phyloP scores from a whole-genome alignment of 2,113 vertebrate species.

The Erinaceus europaeus region DNA sequence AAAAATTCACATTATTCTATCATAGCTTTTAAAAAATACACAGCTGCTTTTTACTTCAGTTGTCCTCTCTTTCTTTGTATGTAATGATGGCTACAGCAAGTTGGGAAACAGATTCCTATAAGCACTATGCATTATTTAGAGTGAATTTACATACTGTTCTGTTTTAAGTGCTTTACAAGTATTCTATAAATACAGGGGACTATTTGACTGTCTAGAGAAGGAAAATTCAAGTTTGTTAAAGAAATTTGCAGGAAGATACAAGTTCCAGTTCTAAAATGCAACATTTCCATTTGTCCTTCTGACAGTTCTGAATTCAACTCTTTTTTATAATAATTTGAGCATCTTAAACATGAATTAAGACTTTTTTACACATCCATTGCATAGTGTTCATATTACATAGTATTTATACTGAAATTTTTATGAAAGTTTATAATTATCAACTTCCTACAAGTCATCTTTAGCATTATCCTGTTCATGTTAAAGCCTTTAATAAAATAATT shows the following conservation, averaged over 20 bases:
- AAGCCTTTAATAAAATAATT: constrained; percentile 1
- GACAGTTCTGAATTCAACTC: constrained; percentile 10
- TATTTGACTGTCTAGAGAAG: constrained; percentile 49
- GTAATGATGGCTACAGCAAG: constrained; percentile 49
- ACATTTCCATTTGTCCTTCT: background rate
- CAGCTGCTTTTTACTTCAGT: constrained; percentile 19
- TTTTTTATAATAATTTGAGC: background rate
- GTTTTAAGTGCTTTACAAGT: constrained; percentile 68
- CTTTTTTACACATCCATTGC: background rate
- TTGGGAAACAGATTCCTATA: constrained; percentile 64
- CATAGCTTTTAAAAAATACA: constrained; percentile 37
- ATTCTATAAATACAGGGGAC: constrained; percentile 65
- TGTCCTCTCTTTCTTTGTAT: constrained; percentile 23
- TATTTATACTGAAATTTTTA: constrained; percentile 3
- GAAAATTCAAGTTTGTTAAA: constrained; percentile 52
- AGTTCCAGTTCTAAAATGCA: background rate
- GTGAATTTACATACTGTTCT: constrained; percentile 70
- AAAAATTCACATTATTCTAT: constrained; percentile 41
- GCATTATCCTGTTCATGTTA: background rate
- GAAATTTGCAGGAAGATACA: constrained; percentile 22
- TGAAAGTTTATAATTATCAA: background rate
- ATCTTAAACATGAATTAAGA: constrained; percentile 6
- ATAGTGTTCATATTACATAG: constrained; percentile 20
- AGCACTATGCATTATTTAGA: constrained; percentile 76
- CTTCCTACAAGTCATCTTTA: background rate